phyloP scores from a whole-genome alignment of 2,888 invertebrate species.

The Drosophila cyrtoloma region DNA sequence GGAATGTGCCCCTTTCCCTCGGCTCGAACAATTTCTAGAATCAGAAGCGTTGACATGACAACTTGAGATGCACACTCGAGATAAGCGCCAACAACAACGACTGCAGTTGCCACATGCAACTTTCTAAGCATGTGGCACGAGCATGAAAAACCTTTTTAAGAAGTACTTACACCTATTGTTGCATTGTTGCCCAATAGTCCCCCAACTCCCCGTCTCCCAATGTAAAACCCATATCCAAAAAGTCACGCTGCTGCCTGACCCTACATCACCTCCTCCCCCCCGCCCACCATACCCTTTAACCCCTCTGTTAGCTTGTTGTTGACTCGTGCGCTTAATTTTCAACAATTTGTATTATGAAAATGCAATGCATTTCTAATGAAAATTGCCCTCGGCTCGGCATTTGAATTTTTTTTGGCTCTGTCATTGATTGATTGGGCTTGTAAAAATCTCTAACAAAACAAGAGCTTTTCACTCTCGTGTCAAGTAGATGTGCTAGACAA shows the following conservation, averaged over 20 bases:
- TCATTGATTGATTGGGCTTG: conserved; percentile 83
- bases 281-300: background rate
- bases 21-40: conserved; percentile 55
- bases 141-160: conserved; percentile 77
- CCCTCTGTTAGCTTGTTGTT: conserved; percentile 62
- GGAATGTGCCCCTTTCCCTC: conserved; percentile 44
- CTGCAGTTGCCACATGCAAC: conserved; percentile 44
- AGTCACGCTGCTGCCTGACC: conserved; percentile 64
- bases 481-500: conserved; percentile 32
- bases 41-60: conserved; percentile 84
- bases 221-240: conserved; percentile 14
- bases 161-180: conserved; percentile 39
- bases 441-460: conserved; percentile 45
- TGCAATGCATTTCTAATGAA: conserved; percentile 71
- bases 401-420: conserved; percentile 46
- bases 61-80: conserved; percentile 78
- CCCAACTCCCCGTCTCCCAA: conserved; percentile 11
- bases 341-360: conserved; percentile 75
- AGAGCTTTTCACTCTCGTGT: conserved; percentile 72
- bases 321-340: conserved; percentile 80
- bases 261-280: background rate
- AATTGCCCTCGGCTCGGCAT: conserved; percentile 44
- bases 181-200: conserved; percentile 43
- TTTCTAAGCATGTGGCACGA: conserved; percentile 78
- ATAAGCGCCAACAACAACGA: conserved; percentile 54